These are phyloP conservation scores for Tetramorium alpestre DNA, from an alignment of 1,140 invertebrate species.

Conservation along the genomic window DNA sequence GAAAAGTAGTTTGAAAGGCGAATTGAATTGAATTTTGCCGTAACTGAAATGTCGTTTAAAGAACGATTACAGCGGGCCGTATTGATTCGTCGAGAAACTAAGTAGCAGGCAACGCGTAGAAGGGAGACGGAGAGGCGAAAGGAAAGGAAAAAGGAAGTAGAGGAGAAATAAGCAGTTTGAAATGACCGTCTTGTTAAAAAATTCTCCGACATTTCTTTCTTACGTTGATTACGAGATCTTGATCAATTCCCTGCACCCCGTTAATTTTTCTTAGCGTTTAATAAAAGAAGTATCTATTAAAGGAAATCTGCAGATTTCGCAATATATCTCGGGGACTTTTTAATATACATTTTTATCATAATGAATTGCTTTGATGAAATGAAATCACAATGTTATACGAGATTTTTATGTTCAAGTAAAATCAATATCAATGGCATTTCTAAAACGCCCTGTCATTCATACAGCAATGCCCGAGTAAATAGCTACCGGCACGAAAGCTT, in stretches of 20 bases:
- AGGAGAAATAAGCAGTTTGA: background rate
- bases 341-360: background rate
- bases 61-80: slow-evolving; percentile 19
- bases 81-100: slow-evolving; percentile 8
- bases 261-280: background rate
- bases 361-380: background rate
- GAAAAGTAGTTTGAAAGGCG: slow-evolving; percentile 55
- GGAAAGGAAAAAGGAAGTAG: slow-evolving; percentile 1
- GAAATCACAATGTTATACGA: background rate
- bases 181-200: background rate
- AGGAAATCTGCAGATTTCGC: background rate
- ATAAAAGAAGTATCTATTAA: background rate
- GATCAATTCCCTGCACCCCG: background rate
- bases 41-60: slow-evolving; percentile 60
- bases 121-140: slow-evolving; percentile 1
- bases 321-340: background rate
- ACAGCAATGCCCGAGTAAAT: background rate
- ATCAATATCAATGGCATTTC: slow-evolving; percentile 5
- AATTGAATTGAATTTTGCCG: slow-evolving; percentile 65
- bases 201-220: slow-evolving; percentile 17
- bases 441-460: background rate
- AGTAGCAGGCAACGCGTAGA: background rate
- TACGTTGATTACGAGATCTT: background rate
- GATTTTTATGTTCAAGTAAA: background rate
- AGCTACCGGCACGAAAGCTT: background rate